These are phyloP conservation scores for Hydropotes inermis DNA, from an alignment of 2,113 vertebrate genomes.

Conservation along the genomic window DNA sequence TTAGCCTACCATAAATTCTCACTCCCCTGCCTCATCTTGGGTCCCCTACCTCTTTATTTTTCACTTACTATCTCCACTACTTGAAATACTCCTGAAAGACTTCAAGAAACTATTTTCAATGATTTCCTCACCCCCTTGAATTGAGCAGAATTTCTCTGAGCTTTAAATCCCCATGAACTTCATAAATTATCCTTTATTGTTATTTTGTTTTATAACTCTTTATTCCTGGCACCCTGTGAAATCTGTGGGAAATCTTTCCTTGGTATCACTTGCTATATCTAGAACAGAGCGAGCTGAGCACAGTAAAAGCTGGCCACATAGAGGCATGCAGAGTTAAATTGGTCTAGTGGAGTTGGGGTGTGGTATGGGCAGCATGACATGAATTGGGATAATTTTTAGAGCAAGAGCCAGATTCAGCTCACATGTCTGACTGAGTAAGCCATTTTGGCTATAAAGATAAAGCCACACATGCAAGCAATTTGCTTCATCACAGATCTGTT, in stretches of 20 bases:
- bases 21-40: background rate
- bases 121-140: background rate
- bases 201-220: background rate
- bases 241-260: background rate
- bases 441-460: constrained; percentile 32
- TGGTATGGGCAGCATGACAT: background rate
- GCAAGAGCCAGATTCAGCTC: background rate
- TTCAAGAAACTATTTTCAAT: background rate
- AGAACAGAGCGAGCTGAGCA: background rate
- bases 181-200: background rate
- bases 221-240: background rate
- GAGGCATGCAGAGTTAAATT: background rate
- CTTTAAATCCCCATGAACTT: background rate
- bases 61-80: background rate
- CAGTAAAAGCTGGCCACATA: background rate
- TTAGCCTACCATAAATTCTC: background rate
- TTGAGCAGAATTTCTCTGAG: background rate
- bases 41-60: background rate
- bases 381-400: background rate
- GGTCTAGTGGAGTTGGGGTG: background rate
- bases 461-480: constrained; percentile 28
- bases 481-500: constrained; percentile 19
- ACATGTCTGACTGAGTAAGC: background rate
- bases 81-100: background rate
- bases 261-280: background rate